phyloP scores from a whole-genome alignment of 2,888 invertebrate genomes.

The Thereva unica region DNA sequence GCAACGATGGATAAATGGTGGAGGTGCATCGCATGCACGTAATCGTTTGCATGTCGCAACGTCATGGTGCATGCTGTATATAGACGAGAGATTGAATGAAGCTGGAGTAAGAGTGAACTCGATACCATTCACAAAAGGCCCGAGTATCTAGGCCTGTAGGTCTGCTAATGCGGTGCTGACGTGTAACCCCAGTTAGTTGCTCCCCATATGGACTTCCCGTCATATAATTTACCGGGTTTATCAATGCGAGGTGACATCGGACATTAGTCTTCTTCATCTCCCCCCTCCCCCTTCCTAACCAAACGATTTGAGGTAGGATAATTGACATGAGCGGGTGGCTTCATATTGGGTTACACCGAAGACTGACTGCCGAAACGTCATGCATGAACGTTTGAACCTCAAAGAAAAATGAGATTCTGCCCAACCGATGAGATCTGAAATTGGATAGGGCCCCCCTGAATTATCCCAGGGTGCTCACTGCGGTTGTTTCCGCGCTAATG shows the following conservation, averaged over 20 bases:
- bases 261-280: constrained; percentile 1
- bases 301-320: not conserved
- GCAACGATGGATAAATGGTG: too few species aligned
- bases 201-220: not conserved
- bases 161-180: constrained; percentile 6
- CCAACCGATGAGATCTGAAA: too few species aligned
- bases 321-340: not conserved
- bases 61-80: not conserved
- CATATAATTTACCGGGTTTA: constrained; percentile 1
- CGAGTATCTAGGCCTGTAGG: constrained; percentile 6
- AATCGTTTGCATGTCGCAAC: too few species aligned
- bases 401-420: too few species aligned
- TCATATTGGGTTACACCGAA: too few species aligned
- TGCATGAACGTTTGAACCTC: too few species aligned
- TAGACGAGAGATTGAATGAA: not conserved
- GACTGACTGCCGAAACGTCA: too few species aligned
- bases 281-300: not conserved
- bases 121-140: constrained; percentile 3
- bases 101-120: not conserved
- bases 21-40: too few species aligned
- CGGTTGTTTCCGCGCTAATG: too few species aligned
- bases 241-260: constrained; percentile 2
- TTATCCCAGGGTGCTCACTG: too few species aligned
- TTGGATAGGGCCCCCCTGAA: too few species aligned
- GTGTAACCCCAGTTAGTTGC: not conserved